Percentiles rank a stretch among this genome's conserved stretches.
Conservation (phyloP, 2,888 invertebrate species). For the Pterostichus madidus region DNA sequence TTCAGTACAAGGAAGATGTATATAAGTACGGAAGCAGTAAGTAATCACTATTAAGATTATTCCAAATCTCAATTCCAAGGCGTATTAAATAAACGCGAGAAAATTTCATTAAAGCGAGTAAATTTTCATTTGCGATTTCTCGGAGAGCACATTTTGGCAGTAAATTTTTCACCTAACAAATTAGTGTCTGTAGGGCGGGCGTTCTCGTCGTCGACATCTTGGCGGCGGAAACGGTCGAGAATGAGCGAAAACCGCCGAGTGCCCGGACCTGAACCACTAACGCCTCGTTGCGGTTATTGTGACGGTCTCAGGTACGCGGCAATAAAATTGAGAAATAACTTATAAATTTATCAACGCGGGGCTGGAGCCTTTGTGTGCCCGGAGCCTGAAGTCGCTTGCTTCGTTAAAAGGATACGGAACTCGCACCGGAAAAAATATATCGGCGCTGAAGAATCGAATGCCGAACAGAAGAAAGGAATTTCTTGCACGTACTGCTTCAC, state of each 20-base stretch:
- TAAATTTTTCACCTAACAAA: constrained; percentile 64
- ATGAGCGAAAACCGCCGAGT: constrained; percentile 25
- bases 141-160: constrained; percentile 53
- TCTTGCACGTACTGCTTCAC: constrained; percentile 1
- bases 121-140: constrained; percentile 63
- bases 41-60: constrained; percentile 44
- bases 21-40: constrained; percentile 1
- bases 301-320: constrained; percentile 43
- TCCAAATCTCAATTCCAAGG: constrained; percentile 44
- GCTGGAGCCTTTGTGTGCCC: constrained; percentile 9
- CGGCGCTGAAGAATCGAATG: constrained; percentile 15
- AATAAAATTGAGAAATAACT: constrained; percentile 61
- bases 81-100: constrained; percentile 37
- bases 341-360: constrained; percentile 52
- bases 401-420: constrained; percentile 41
- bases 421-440: constrained; percentile 39
- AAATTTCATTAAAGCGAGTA: constrained; percentile 60
- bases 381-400: not conserved
- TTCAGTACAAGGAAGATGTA: not conserved
- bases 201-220: constrained; percentile 29
- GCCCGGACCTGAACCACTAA: not conserved
- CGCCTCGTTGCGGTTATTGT: constrained; percentile 46
- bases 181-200: constrained; percentile 53
- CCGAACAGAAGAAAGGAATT: constrained; percentile 21
- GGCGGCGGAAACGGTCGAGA: constrained; percentile 30